Evolutionary conservation across 2,113 vertebrate genomes (phyloP), one percentile per base, ranked within the genome.

Genomic region (Tringa solitaria): DNA sequence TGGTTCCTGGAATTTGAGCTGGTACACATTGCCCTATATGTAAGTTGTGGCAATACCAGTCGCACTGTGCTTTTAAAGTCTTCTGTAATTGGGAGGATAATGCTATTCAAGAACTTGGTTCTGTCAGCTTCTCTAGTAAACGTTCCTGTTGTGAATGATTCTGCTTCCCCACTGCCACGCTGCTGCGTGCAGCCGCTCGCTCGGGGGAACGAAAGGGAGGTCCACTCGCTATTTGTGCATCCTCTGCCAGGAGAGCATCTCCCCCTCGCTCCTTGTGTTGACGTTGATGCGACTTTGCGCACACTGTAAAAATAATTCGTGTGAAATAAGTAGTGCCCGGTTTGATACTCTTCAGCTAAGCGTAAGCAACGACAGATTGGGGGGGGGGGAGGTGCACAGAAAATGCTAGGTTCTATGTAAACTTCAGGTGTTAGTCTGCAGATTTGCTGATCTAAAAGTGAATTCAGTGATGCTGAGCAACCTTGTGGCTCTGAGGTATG

Each of bases 151-250:
- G 19, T 16, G 59, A 63, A 20, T 10, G 26, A 2, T 33, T 9
- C 8, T 8, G 41, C 12, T 48, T 18, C 0, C 0, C 2, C 15
- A 7, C 26, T 1, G 4, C 64, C 13, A 0, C 0, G 9, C 43
- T 79, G 61, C 35, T 65, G 70, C 23, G n/a, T 6, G 30, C 51
- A 32, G 10, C 27, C 0, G 0, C 17, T 39, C 9, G 13, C 41
- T 6, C 28, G 53, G 28, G 8, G 50, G 21, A 20, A 22, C 2
- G 8, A 14, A 50, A 37, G 33, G 74, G 12, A 23, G 59, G 8
- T 5, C 26, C 5, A 1, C 12, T n/a, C 4, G 0, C 26, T 4
- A 1, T 12, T n/a, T 4, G 0, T 12, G 33, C 5, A 2, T 51
- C 61, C 26, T 72, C 64, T 43, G 24, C 32, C 22, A 10, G 33